Evolutionary conservation across 2,113 vertebrate species (phyloP), one percentile per base, ranked within the genome.

Genomic region (Stegastes partitus): DNA sequence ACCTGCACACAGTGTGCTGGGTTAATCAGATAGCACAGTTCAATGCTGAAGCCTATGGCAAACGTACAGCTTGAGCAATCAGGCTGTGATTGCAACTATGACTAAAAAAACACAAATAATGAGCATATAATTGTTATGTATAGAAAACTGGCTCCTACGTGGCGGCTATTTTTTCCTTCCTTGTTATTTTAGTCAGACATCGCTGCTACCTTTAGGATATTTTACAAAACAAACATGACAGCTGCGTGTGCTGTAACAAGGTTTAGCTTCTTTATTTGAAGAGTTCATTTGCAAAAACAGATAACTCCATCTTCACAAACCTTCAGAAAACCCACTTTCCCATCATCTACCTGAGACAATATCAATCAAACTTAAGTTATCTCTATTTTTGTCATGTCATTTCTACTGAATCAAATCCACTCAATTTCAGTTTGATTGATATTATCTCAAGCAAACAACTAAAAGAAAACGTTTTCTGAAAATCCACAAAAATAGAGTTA

Each of bases 21-120:
- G 69, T 75, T 84, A 67, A 85, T 85, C 82, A 77, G 34, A 85
- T 26, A 55, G 22, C 44, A 14, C 11, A 51, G 59, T 68, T n/a
- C 57, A 31, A 49, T 57, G 65, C 51, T 39, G 50, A 79, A 68
- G 39, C 47, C 31, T 10, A 7, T 57, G 55, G 79, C 55, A 42
- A 53, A 64, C 4, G 3, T 28, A 16, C 39, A 73, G 57, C 25
- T 77, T 11, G 10, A 37, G 45, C 51, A 79, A 91, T 88, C 62
- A 87, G 51, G 37, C 44, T 39, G 22, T 85, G 74, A 90, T 89
- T 82, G 47, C 47, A 70, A 34, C 8, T 42, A 1, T 72, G 55
- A 77, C 81, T 77, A 72, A 57, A 31, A 72, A 78, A 79, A 84
- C 34, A 62, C 3, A 42, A 67, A 50, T 70, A 81, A 85, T 64